Evolutionary conservation across 2,113 vertebrate species (phyloP).

Genomic region (Equus przewalskii): DNA sequence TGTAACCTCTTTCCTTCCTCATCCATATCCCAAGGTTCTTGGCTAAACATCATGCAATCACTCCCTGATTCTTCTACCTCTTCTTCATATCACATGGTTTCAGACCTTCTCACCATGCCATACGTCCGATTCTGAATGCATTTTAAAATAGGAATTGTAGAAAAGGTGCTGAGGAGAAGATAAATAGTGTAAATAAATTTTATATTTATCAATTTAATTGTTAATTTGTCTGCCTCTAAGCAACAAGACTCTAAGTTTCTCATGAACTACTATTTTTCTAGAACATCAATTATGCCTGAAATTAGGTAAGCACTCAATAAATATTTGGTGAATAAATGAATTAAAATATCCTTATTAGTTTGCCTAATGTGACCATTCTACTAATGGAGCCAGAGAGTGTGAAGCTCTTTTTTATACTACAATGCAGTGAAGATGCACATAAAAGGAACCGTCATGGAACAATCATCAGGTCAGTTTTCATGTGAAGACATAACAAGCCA

Average conservation of each 20-base stretch:
- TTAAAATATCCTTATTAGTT: conserved; percentile 30
- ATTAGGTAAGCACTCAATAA: not conserved
- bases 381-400: not conserved
- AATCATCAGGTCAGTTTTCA: not conserved
- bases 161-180: not conserved
- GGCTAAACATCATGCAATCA: not conserved
- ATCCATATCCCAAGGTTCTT: not conserved
- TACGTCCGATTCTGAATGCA: not conserved
- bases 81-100: not conserved
- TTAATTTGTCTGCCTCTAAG: conserved; percentile 4
- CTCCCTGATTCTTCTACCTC: not conserved
- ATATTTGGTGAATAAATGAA: conserved; percentile 40
- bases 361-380: not conserved
- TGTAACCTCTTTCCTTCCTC: not conserved
- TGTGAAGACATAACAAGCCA: not conserved
- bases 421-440: not conserved
- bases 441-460: not conserved
- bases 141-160: not conserved
- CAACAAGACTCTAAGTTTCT: not conserved
- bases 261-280: not conserved
- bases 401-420: not conserved
- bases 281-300: not conserved
- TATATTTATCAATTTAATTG: not conserved
- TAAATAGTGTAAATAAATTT: not conserved
- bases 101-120: not conserved